Conservation (phyloP, 2,797 vertebrate genomes). For the Heliangelus exortis region DNA sequence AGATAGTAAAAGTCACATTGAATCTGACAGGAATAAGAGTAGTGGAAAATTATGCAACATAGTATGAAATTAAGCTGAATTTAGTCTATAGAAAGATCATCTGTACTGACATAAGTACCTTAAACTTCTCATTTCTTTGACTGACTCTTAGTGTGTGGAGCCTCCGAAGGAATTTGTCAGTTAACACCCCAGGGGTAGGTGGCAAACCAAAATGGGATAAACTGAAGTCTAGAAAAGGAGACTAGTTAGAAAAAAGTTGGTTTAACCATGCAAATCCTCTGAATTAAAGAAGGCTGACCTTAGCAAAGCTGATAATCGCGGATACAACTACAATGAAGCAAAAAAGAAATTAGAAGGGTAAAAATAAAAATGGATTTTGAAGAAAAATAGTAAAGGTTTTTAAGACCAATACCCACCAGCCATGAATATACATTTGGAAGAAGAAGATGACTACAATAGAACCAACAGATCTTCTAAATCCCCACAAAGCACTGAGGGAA, state of each 20-base stretch:
- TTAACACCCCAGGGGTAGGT: neutral
- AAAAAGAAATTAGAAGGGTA: neutral
- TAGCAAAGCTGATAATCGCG: neutral
- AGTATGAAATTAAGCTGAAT: neutral
- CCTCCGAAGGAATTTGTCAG: neutral
- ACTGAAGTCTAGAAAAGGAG: neutral
- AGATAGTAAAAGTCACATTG: neutral
- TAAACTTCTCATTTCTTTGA: neutral
- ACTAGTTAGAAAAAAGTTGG: neutral
- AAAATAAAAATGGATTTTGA: conserved; percentile 29
- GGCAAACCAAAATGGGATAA: neutral
- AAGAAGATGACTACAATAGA: neutral
- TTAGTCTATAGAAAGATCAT: neutral
- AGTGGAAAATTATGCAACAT: neutral
- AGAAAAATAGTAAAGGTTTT: neutral
- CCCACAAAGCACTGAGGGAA: neutral
- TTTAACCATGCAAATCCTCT: neutral
- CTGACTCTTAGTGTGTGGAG: neutral
- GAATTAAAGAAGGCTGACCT: neutral
- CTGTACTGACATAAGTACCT: neutral
- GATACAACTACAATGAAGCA: neutral
- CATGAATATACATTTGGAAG: conserved; percentile 30
- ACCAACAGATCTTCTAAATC: conserved; percentile 8
- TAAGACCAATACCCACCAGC: neutral
- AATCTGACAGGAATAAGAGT: neutral